These are phyloP conservation scores for Mustela lutreola DNA, from an alignment of 2,113 vertebrate genomes.

Conservation along the genomic window DNA sequence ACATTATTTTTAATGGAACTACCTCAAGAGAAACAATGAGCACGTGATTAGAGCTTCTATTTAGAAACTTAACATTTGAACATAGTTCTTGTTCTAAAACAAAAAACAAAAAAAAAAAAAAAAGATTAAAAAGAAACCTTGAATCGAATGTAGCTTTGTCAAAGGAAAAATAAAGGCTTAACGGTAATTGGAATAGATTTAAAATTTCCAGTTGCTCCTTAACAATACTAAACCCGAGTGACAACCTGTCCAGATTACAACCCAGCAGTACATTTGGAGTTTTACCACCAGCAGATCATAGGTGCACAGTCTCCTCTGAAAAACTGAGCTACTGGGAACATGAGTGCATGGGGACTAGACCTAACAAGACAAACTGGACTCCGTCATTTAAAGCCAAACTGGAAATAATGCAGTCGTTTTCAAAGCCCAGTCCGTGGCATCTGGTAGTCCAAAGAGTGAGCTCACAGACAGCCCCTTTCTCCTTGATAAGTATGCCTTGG, in stretches of 20 bases:
- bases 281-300: not conserved
- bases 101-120: slow-evolving; percentile 18
- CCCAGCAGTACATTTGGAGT: not conserved
- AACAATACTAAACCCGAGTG: slow-evolving; percentile 44
- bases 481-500: not conserved
- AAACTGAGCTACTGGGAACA: not conserved
- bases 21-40: slow-evolving; percentile 75
- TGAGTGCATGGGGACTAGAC: not conserved
- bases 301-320: not conserved
- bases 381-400: slow-evolving; percentile 32
- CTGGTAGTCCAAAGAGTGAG: slow-evolving; percentile 19
- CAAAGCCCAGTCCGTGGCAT: slow-evolving; percentile 30
- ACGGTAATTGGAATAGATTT: slow-evolving; percentile 38
- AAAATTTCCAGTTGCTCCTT: slow-evolving; percentile 52
- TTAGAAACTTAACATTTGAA: slow-evolving; percentile 73
- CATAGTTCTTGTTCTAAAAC: slow-evolving; percentile 62
- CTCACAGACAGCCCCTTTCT: not conserved
- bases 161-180: slow-evolving; percentile 53
- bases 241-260: slow-evolving; percentile 16
- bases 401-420: slow-evolving; percentile 10
- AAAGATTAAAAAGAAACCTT: slow-evolving; percentile 53
- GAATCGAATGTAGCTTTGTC: slow-evolving; percentile 49
- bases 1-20: slow-evolving; percentile 78
- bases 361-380: not conserved
- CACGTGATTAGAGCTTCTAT: slow-evolving; percentile 61